Percentiles rank a stretch among this genome's conserved stretches.
These are phyloP conservation scores for Lutjanus campechanus DNA, from an alignment of 2,797 vertebrate species.

Conservation along the genomic window DNA sequence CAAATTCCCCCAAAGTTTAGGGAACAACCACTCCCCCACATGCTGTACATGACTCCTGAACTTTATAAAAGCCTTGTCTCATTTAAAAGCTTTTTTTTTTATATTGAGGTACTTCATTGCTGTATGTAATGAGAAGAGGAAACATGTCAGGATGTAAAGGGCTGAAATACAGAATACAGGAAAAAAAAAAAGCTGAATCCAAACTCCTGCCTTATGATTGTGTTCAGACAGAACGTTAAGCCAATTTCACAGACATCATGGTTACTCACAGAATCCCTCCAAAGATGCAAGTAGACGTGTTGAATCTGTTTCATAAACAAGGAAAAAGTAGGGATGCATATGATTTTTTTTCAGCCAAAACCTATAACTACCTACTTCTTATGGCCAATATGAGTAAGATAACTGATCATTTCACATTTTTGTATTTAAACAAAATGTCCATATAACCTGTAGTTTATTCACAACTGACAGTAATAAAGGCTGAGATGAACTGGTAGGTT, in stretches of 20 bases:
- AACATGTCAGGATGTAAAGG: slow-evolving; percentile 23
- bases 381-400: too few relatives aligned
- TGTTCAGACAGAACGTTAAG: slow-evolving; percentile 16
- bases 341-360: too few relatives aligned
- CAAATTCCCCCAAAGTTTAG: background rate
- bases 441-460: too few relatives aligned
- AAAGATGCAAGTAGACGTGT: background rate
- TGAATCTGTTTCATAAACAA: background rate
- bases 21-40: background rate
- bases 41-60: slow-evolving; percentile 3
- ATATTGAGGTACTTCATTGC: background rate
- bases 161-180: slow-evolving; percentile 33
- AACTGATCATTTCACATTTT: too few relatives aligned
- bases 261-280: background rate
- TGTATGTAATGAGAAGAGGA: background rate
- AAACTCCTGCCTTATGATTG: slow-evolving; percentile 70
- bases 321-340: too few relatives aligned
- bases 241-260: background rate
- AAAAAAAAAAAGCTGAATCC: slow-evolving; percentile 52
- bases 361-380: too few relatives aligned
- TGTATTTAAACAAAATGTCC: too few relatives aligned
- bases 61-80: slow-evolving; percentile 1
- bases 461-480: too few relatives aligned
- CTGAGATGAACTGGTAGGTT: too few relatives aligned
- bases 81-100: slow-evolving; percentile 17